A percentile compares a stretch with the other conserved stretches of the same genome.
Conservation (phyloP, 2,888 invertebrate species). For the Deladenus siricidicola region DNA sequence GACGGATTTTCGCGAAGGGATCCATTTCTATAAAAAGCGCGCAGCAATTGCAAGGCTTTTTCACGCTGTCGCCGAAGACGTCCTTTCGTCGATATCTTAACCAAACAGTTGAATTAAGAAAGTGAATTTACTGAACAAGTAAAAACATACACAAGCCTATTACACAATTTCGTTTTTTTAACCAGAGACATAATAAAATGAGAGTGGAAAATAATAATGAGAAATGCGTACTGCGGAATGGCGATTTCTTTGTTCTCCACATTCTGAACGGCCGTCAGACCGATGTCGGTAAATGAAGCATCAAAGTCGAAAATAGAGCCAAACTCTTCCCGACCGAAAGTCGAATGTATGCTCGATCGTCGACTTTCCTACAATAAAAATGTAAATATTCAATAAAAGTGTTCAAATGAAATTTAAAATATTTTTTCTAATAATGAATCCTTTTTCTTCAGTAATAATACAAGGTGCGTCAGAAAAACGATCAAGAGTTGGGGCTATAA, state of each 20-base stretch:
- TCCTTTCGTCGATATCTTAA: not conserved
- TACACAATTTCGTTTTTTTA: no score
- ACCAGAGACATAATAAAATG: no score
- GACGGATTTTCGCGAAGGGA: not conserved
- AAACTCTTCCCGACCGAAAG: slow-evolving; percentile 10
- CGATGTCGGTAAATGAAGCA: slow-evolving; percentile 16
- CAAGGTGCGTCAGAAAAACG: no score
- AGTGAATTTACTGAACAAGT: no score
- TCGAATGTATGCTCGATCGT: slow-evolving; percentile 4
- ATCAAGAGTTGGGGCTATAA: no score
- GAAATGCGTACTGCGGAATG: slow-evolving; percentile 5
- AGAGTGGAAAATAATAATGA: not conserved
- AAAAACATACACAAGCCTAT: no score
- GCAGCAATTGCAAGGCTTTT: not conserved
- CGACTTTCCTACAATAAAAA: slow-evolving; percentile 14
- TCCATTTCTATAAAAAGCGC: not conserved
- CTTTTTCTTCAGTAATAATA: no score
- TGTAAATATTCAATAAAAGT: not conserved
- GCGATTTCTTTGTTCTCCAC: slow-evolving; percentile 17
- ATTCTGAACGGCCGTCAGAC: slow-evolving; percentile 15
- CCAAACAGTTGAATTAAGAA: no score
- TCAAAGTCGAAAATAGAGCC: slow-evolving; percentile 18
- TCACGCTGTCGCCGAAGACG: not conserved
- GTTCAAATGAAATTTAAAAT: not conserved
- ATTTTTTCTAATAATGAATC: no score